phyloP scores from a whole-genome alignment of 2,888 invertebrate genomes.

The Cetonia aurata region DNA sequence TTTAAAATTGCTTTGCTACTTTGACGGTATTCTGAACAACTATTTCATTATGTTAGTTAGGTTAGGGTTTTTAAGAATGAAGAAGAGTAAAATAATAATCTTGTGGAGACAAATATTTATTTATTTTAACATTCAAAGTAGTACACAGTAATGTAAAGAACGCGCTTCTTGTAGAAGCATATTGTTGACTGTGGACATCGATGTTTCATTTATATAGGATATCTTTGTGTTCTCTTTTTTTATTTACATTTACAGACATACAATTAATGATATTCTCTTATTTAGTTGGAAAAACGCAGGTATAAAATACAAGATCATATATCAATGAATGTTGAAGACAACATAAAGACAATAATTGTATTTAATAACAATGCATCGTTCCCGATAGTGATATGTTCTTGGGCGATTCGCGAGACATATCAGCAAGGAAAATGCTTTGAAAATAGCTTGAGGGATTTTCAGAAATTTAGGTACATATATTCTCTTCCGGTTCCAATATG shows the following conservation, averaged over 20 bases:
- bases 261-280: slow-evolving; percentile 25
- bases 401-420: slow-evolving; percentile 6
- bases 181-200: not conserved
- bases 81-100: not conserved
- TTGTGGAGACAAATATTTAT: slow-evolving; percentile 14
- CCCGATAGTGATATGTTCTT: slow-evolving; percentile 11
- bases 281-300: slow-evolving; percentile 24
- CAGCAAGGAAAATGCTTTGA: not conserved
- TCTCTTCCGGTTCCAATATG: not conserved
- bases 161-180: not conserved
- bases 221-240: not conserved
- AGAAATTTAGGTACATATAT: not conserved
- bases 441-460: slow-evolving; percentile 7
- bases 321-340: not conserved
- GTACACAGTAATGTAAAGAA: slow-evolving; percentile 24
- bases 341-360: slow-evolving; percentile 4
- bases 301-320: slow-evolving; percentile 27
- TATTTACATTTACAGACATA: slow-evolving; percentile 25
- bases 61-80: not conserved
- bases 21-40: too few relatives aligned
- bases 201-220: not conserved
- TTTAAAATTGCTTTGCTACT: too few relatives aligned
- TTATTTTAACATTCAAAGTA: slow-evolving; percentile 30
- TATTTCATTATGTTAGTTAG: not conserved
- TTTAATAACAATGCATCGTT: not conserved